Evolutionary conservation across 2,113 vertebrate species (phyloP).

Genomic region (Geococcyx californianus): DNA sequence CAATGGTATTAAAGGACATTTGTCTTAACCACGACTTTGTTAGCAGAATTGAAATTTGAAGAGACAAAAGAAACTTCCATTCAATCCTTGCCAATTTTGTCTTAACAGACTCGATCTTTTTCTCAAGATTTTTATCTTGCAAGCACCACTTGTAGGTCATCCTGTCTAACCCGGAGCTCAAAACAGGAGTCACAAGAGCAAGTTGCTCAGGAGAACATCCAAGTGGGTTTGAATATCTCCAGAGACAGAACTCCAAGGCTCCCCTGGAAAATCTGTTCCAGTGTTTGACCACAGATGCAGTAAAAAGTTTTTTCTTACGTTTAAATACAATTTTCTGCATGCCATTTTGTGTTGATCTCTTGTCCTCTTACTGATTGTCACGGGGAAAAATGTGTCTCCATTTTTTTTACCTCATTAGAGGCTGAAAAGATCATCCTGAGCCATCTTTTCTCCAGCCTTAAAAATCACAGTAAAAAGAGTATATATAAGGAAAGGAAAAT

Average conservation of each 20-base stretch:
- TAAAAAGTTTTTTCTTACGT: background rate
- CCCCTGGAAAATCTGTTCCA: background rate
- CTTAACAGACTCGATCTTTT: background rate
- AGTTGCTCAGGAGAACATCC: fast-evolving
- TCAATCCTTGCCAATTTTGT: background rate
- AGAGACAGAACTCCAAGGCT: background rate
- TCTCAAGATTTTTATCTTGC: background rate
- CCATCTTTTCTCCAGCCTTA: background rate
- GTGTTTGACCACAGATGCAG: fast-evolving
- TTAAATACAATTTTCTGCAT: background rate
- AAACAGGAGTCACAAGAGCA: background rate
- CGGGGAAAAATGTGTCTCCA: background rate
- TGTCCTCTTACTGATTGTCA: background rate
- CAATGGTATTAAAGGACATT: background rate
- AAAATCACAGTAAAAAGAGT: background rate
- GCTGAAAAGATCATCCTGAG: background rate
- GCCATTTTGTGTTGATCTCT: background rate
- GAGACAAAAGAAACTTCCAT: background rate
- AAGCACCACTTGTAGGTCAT: background rate
- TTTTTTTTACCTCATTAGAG: background rate
- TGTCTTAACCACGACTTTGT: background rate
- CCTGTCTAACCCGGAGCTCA: background rate
- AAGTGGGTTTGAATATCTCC: background rate
- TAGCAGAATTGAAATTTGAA: background rate
- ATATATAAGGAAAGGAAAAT: background rate